phyloP scores from a whole-genome alignment of 2,113 vertebrate genomes.

The Marmota monax region DNA sequence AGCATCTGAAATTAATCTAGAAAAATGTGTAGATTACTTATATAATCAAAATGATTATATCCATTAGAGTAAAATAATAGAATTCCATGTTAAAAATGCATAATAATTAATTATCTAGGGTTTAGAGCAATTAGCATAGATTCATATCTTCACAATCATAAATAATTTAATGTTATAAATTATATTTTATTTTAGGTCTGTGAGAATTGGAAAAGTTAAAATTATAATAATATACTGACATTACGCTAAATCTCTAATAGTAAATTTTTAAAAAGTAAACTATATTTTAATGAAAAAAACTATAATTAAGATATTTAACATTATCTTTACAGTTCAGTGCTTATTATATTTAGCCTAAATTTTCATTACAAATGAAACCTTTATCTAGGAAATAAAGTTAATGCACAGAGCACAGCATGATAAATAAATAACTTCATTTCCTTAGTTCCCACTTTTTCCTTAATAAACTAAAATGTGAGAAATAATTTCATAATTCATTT shows the following conservation, averaged over 20 bases:
- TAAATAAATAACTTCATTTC: not conserved
- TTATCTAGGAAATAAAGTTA: constrained; percentile 40
- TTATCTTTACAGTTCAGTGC: constrained; percentile 14
- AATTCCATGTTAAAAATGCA: constrained; percentile 80
- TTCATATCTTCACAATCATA: constrained; percentile 47
- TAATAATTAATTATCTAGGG: constrained; percentile 81
- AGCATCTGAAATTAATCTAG: constrained; percentile 77
- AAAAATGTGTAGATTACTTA: constrained; percentile 77
- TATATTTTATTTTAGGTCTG: constrained; percentile 54
- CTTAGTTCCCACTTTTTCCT: not conserved
- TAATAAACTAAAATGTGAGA: not conserved
- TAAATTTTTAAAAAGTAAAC: constrained; percentile 46
- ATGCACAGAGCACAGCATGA: not conserved
- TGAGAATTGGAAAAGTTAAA: constrained; percentile 47
- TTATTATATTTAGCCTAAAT: not conserved
- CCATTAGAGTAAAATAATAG: constrained; percentile 75
- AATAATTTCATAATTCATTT: not conserved
- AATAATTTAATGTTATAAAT: constrained; percentile 71
- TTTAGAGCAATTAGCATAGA: constrained; percentile 77
- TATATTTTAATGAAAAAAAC: constrained; percentile 31
- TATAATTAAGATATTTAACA: not conserved
- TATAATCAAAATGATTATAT: constrained; percentile 80
- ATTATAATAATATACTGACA: constrained; percentile 28
- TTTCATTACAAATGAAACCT: not conserved
- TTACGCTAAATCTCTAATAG: not conserved